Percentiles rank a stretch among this genome's conserved stretches.
These are phyloP conservation scores for Cryptosula pallasiana DNA, from an alignment of 2,888 invertebrate genomes.

Conservation along the genomic window DNA sequence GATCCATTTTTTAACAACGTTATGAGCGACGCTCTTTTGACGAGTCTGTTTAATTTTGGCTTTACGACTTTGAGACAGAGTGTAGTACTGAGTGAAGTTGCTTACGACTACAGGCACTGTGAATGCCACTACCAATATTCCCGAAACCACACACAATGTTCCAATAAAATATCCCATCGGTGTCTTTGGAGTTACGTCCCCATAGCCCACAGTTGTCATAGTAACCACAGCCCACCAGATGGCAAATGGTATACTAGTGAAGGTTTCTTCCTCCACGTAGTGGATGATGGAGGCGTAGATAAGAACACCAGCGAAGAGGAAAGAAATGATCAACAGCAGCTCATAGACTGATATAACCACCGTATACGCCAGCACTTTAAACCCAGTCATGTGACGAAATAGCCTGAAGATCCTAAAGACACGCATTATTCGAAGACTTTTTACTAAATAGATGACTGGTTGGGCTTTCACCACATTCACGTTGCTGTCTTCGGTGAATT, in stretches of 20 bases:
- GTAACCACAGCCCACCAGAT: constrained; percentile 85
- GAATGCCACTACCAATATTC: constrained; percentile 35
- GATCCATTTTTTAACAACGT: background rate
- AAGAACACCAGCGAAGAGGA: constrained; percentile 34
- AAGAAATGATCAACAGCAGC: constrained; percentile 33
- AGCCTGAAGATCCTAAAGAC: background rate
- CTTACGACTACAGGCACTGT: constrained; percentile 38
- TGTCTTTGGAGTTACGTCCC: constrained; percentile 34
- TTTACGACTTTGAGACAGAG: background rate
- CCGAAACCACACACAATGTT: constrained; percentile 35
- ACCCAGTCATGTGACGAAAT: background rate
- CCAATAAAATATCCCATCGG: constrained; percentile 34
- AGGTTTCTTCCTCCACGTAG: constrained; percentile 36
- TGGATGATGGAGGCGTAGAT: constrained; percentile 36
- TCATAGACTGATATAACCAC: constrained; percentile 35
- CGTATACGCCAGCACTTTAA: constrained; percentile 35
- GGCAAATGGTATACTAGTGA: constrained; percentile 63
- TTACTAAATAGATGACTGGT: background rate
- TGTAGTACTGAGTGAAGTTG: constrained; percentile 37
- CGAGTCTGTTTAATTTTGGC: background rate
- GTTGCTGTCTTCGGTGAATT: background rate
- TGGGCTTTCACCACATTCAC: background rate
- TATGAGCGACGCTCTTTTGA: background rate
- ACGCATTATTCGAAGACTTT: background rate
- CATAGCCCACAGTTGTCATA: constrained; percentile 78